Conservation (phyloP, 2,888 invertebrate species). For the Electrophaes corylata region DNA sequence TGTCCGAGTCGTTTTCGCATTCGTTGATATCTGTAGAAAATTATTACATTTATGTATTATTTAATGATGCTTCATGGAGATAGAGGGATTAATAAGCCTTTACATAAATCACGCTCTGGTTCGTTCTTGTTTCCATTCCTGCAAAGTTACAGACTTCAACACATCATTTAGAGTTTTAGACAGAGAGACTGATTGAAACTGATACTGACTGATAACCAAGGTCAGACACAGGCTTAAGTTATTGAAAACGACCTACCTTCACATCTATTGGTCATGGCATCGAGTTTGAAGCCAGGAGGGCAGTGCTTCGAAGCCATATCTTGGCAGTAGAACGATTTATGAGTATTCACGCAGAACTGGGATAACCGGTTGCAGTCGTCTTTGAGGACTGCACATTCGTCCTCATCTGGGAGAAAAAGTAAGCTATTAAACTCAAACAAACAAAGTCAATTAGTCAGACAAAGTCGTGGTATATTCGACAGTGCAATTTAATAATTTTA, state of each 20-base stretch:
- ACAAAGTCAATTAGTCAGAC: too few relatives aligned
- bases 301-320: conserved; percentile 85
- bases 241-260: conserved; percentile 71
- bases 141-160: too few relatives aligned
- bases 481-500: too few relatives aligned
- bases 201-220: too few relatives aligned
- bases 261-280: conserved; percentile 75
- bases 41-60: not conserved
- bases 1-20: conserved; percentile 90
- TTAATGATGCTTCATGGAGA: not conserved
- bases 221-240: too few relatives aligned
- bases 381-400: conserved; percentile 86
- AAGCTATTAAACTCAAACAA: not conserved
- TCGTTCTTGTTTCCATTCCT: too few relatives aligned
- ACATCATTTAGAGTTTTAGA: too few relatives aligned
- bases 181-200: too few relatives aligned
- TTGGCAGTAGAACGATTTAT: conserved; percentile 88
- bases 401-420: conserved; percentile 83
- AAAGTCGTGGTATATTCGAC: too few relatives aligned
- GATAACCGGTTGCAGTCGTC: conserved; percentile 86
- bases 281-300: conserved; percentile 86
- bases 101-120: too few relatives aligned
- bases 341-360: conserved; percentile 88
- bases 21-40: conserved; percentile 90
- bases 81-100: too few relatives aligned